Conservation (phyloP, 1,140 invertebrate species). For the Lordiphosa mommai region DNA sequence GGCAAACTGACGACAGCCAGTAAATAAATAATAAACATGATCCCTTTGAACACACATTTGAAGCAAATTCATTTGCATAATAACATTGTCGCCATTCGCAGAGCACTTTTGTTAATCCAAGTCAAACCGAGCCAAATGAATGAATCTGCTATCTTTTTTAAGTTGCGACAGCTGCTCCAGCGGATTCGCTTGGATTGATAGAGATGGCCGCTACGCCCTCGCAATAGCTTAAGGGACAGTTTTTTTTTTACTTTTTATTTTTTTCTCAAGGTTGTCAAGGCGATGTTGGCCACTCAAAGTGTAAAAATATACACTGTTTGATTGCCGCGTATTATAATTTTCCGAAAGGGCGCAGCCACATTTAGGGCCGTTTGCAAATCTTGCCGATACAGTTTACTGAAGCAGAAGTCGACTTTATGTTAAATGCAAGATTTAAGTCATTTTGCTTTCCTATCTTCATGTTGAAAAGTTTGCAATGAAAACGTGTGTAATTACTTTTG, state of each 20-base stretch:
- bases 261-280: neutral
- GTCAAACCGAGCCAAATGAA: constrained; percentile 8
- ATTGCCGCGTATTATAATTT: neutral
- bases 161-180: constrained; percentile 32
- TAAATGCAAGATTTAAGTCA: no score
- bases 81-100: constrained; percentile 42
- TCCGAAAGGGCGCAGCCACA: no score
- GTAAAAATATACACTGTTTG: neutral
- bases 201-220: neutral
- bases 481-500: no score
- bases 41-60: constrained; percentile 66
- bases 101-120: constrained; percentile 26
- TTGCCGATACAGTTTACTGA: no score
- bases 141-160: neutral
- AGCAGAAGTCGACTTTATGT: no score
- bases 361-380: no score
- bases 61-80: constrained; percentile 65
- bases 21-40: constrained; percentile 76
- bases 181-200: constrained; percentile 3
- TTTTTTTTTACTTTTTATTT: neutral
- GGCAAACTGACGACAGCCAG: constrained; percentile 62
- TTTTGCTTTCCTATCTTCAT: no score
- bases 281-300: neutral
- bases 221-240: neutral
- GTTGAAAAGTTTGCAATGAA: no score